A percentile compares a stretch with the other conserved stretches of the same genome.
These are phyloP conservation scores for Florisuga fusca DNA, from an alignment of 2,797 vertebrate species.

Conservation along the genomic window DNA sequence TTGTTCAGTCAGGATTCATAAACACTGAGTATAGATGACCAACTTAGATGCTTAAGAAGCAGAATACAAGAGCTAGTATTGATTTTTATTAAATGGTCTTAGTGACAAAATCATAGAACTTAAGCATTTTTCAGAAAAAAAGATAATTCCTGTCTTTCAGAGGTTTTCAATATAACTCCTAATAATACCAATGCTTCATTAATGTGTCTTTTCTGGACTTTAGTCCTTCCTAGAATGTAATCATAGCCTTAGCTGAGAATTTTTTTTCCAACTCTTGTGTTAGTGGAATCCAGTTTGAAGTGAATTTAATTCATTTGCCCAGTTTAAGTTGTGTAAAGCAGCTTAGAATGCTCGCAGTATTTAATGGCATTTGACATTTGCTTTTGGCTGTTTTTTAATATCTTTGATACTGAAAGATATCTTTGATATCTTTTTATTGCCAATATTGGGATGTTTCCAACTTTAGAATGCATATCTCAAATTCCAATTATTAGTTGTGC, in stretches of 20 bases:
- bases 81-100: not conserved
- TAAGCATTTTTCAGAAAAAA: not conserved
- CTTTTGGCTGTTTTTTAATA: not conserved
- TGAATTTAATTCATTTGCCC: not conserved
- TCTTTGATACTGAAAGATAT: not conserved
- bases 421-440: not conserved
- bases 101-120: not conserved
- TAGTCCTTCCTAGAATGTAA: not conserved
- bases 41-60: accelerated
- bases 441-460: not conserved
- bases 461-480: not conserved
- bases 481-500: not conserved
- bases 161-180: not conserved
- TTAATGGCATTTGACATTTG: not conserved
- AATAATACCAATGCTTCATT: not conserved
- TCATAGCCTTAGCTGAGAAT: not conserved
- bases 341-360: not conserved
- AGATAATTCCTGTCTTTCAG: not conserved
- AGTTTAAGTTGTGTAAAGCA: not conserved
- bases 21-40: not conserved
- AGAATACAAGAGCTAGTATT: not conserved
- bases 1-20: not conserved
- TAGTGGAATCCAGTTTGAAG: not conserved
- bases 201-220: not conserved
- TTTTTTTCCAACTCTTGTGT: not conserved